Conservation (phyloP, 1,140 invertebrate genomes). For the Pteromalus puparum region DNA sequence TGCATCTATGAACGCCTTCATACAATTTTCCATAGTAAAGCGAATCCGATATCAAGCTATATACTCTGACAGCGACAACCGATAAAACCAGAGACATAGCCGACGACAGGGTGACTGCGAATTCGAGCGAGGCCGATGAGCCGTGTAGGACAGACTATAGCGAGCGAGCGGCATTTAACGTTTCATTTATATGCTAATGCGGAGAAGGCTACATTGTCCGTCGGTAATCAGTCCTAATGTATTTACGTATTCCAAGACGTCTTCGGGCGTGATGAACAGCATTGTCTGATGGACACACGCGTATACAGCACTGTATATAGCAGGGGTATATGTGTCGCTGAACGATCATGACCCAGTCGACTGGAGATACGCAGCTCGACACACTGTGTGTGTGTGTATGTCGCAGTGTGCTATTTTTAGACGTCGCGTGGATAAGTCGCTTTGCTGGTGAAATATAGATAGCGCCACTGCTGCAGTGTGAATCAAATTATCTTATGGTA, state of each 20-base stretch:
- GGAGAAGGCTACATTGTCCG: constrained; percentile 5
- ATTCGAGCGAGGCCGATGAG: not conserved
- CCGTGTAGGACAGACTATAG: not conserved
- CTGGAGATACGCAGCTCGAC: not conserved
- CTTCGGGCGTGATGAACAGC: constrained; percentile 26
- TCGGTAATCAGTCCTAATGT: constrained; percentile 25
- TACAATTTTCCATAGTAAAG: no score
- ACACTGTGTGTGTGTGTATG: not conserved
- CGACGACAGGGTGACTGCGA: no score
- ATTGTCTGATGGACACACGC: constrained; percentile 2
- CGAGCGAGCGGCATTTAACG: constrained; percentile 22
- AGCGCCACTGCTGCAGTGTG: not conserved
- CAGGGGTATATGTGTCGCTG: not conserved
- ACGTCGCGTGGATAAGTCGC: not conserved
- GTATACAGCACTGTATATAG: not conserved
- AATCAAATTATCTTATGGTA: not conserved
- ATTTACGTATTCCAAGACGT: constrained; percentile 25
- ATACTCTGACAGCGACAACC: no score
- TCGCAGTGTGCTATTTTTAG: constrained; percentile 1
- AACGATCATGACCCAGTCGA: not conserved
- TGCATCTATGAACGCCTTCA: no score
- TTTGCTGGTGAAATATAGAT: not conserved
- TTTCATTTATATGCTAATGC: constrained; percentile 53
- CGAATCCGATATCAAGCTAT: no score
- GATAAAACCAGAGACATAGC: no score